Evolutionary conservation across 1,140 invertebrate species (phyloP).

Genomic region (Drosophila nikananu): DNA sequence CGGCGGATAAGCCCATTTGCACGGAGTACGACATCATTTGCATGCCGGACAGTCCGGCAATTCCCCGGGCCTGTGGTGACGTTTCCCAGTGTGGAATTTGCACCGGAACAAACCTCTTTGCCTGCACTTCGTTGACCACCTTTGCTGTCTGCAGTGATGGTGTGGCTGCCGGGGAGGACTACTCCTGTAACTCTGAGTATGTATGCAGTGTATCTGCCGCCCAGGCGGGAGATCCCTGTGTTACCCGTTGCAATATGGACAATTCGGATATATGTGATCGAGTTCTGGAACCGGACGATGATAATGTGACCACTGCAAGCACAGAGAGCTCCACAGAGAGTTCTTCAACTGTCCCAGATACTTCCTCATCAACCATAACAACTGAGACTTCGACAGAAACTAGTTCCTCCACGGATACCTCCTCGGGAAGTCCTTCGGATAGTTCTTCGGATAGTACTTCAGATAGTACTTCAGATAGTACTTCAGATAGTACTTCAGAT

Average conservation of each 20-base stretch:
- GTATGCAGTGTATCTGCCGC: slow-evolving; percentile 46
- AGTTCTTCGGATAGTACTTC: not conserved
- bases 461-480: not conserved
- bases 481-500: not conserved
- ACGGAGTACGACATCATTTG: slow-evolving; percentile 41
- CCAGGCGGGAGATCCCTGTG: slow-evolving; percentile 21
- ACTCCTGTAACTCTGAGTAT: slow-evolving; percentile 9
- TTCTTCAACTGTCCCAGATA: not conserved
- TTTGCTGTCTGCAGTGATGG: slow-evolving; percentile 42
- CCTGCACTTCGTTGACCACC: slow-evolving; percentile 64
- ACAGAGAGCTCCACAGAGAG: slow-evolving; percentile 7
- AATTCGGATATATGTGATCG: slow-evolving; percentile 49
- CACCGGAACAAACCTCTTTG: slow-evolving; percentile 4
- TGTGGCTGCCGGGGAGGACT: not conserved
- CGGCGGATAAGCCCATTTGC: slow-evolving; percentile 44
- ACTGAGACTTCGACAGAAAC: slow-evolving; percentile 8
- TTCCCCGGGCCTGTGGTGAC: slow-evolving; percentile 49
- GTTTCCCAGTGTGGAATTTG: slow-evolving; percentile 48
- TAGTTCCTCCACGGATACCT: slow-evolving; percentile 1
- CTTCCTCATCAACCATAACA: slow-evolving; percentile 1
- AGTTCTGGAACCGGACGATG: slow-evolving; percentile 4
- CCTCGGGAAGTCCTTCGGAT: not conserved
- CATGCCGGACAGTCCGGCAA: not conserved
- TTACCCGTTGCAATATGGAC: slow-evolving; percentile 14
- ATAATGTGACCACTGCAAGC: not conserved